Percentiles rank a stretch among this genome's conserved stretches.
Conservation (phyloP, 2,113 vertebrate genomes). For the Ia io region DNA sequence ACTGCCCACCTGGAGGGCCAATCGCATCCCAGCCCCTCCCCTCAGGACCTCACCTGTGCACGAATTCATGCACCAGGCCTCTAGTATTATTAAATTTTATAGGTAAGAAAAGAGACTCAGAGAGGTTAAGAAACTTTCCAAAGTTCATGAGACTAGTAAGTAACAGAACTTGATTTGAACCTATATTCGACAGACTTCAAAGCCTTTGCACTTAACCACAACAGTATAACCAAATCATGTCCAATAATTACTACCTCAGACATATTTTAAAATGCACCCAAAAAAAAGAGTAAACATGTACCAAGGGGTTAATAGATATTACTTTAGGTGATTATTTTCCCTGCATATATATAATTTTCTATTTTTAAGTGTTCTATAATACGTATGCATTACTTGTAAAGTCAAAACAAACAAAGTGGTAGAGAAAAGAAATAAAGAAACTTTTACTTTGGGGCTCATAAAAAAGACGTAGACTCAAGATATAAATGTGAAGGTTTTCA, state of each 20-base stretch:
- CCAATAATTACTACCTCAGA: neutral
- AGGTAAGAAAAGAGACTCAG: constrained; percentile 21
- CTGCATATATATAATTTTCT: neutral
- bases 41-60: no score
- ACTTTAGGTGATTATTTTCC: neutral
- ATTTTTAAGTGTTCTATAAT: neutral
- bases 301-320: neutral
- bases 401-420: neutral
- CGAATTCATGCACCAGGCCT: no score
- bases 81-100: neutral
- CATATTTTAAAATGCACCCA: neutral
- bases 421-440: neutral
- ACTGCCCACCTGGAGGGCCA: no score
- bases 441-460: neutral
- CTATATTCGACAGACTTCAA: neutral
- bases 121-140: neutral
- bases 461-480: neutral
- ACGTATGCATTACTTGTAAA: neutral
- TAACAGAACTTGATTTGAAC: neutral
- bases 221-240: neutral
- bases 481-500: constrained; percentile 1
- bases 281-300: neutral
- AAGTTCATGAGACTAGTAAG: neutral
- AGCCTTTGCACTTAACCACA: neutral
- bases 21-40: no score